A percentile compares a stretch with the other conserved stretches of the same genome.
These are phyloP conservation scores for Fragum sueziense DNA, from an alignment of 2,888 invertebrate species.

Conservation along the genomic window DNA sequence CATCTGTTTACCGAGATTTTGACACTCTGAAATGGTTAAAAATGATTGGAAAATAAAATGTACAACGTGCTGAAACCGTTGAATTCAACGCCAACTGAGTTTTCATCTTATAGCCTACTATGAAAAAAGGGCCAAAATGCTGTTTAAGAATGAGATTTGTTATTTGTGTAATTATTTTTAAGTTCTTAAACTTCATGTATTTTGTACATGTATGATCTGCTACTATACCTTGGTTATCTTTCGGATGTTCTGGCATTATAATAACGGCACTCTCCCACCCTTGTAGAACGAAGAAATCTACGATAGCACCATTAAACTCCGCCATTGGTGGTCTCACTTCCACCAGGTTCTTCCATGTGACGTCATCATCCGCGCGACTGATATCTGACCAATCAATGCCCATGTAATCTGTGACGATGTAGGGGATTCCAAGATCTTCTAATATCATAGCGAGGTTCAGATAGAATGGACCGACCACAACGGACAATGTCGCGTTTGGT, in stretches of 20 bases:
- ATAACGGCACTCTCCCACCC: conserved; percentile 72
- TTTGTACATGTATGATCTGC: not conserved
- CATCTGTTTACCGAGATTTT: conserved; percentile 71
- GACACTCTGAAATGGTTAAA: conserved; percentile 66
- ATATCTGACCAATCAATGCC: conserved; percentile 76
- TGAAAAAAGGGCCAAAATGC: too few relatives aligned
- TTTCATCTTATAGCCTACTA: too few relatives aligned
- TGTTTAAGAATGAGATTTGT: too few relatives aligned
- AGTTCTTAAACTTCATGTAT: too few relatives aligned
- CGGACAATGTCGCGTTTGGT: conserved; percentile 46
- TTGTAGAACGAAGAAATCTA: conserved; percentile 69
- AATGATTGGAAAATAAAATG: too few relatives aligned
- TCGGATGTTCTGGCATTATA: conserved; percentile 72
- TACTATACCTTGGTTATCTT: conserved; percentile 72
- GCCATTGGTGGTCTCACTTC: conserved; percentile 73
- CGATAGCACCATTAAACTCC: conserved; percentile 73
- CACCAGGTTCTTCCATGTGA: conserved; percentile 72
- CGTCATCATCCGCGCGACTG: conserved; percentile 69
- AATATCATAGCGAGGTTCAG: conserved; percentile 75
- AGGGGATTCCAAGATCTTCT: conserved; percentile 65
- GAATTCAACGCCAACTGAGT: too few relatives aligned
- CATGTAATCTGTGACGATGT: conserved; percentile 75
- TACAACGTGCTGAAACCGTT: too few relatives aligned
- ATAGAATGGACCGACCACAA: conserved; percentile 76
- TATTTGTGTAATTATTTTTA: too few relatives aligned